Evolutionary conservation across 2,888 invertebrate species (phyloP).

Genomic region (Bombylius major): DNA sequence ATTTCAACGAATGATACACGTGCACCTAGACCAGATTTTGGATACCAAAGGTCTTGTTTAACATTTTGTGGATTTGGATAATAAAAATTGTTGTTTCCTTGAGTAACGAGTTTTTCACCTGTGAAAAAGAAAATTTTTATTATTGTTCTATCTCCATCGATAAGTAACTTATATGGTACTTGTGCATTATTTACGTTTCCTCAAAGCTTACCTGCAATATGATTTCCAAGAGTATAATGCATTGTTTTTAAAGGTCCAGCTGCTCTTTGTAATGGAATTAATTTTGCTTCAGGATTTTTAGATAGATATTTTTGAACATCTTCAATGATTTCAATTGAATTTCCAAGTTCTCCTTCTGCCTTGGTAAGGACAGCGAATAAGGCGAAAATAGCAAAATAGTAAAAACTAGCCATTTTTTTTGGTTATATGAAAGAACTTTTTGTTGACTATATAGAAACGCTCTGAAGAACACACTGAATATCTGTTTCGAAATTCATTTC

Average conservation of each 20-base stretch:
- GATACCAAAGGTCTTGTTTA: constrained; percentile 6
- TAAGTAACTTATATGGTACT: too few species aligned
- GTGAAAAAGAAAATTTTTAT: background rate
- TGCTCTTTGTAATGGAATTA: constrained; percentile 1
- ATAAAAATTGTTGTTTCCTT: constrained; percentile 5
- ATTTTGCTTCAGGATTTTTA: constrained; percentile 1
- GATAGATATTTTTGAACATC: constrained; percentile 3
- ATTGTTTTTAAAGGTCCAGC: background rate
- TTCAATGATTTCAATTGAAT: constrained; percentile 2
- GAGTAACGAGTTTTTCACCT: constrained; percentile 6
- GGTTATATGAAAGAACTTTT: too few species aligned
- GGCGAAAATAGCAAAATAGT: too few species aligned
- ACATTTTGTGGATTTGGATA: constrained; percentile 7
- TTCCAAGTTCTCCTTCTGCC: too few species aligned
- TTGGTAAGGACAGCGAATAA: too few species aligned
- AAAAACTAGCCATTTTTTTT: too few species aligned
- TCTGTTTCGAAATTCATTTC: too few species aligned
- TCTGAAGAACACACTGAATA: too few species aligned
- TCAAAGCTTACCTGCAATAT: background rate
- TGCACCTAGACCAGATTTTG: constrained; percentile 4
- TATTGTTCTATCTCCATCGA: too few species aligned
- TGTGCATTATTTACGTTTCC: too few species aligned
- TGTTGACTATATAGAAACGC: too few species aligned
- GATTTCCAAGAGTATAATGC: background rate
- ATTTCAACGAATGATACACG: constrained; percentile 8